phyloP scores from a whole-genome alignment of 2,113 vertebrate species.

The Etheostoma spectabile region DNA sequence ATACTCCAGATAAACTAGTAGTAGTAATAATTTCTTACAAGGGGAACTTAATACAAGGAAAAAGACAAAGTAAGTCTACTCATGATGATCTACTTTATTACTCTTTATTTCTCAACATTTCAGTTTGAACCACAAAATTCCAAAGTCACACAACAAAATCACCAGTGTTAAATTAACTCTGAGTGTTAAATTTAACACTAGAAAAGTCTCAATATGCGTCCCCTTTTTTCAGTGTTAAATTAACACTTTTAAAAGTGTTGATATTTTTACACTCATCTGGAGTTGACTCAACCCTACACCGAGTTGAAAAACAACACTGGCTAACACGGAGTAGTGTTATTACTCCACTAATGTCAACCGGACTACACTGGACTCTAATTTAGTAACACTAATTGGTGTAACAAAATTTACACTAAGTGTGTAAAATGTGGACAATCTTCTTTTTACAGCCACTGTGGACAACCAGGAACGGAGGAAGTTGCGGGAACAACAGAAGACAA shows the following conservation, averaged over 20 bases:
- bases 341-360: neutral
- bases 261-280: neutral
- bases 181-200: too few species aligned
- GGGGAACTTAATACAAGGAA: neutral
- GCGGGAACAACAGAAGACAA: neutral
- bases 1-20: neutral
- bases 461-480: constrained; percentile 15
- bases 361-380: neutral
- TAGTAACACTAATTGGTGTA: neutral
- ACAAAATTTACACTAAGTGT: too few species aligned
- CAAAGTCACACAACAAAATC: neutral
- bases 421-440: too few species aligned
- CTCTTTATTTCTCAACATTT: neutral
- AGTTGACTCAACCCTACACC: too few species aligned
- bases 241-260: too few species aligned
- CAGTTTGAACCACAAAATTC: neutral
- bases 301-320: neutral
- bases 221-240: too few species aligned
- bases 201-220: too few species aligned
- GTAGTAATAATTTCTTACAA: neutral
- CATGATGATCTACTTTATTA: neutral
- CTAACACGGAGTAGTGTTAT: neutral
- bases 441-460: too few species aligned
- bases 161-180: too few species aligned
- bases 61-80: neutral